phyloP scores from a whole-genome alignment of 1,140 invertebrate species.

The Drosophila subobscura region DNA sequence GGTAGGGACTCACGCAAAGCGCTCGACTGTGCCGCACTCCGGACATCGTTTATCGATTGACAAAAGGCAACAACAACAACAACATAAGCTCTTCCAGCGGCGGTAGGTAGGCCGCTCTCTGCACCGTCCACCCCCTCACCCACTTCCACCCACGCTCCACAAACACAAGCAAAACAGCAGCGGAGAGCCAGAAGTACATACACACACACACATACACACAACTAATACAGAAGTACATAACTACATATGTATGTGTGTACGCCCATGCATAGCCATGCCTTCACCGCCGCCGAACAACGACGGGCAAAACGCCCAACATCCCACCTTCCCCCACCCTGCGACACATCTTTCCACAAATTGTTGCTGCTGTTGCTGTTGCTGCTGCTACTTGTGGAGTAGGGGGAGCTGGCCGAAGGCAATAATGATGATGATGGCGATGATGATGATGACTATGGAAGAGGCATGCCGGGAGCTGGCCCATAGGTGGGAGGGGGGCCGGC shows the following conservation, averaged over 20 bases:
- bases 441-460: slow-evolving; percentile 42
- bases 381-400: slow-evolving; percentile 31
- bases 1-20: slow-evolving; percentile 62
- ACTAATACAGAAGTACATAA: slow-evolving; percentile 30
- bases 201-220: slow-evolving; percentile 16
- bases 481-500: slow-evolving; percentile 29
- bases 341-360: slow-evolving; percentile 28
- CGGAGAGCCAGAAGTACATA: slow-evolving; percentile 6
- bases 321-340: slow-evolving; percentile 31
- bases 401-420: slow-evolving; percentile 21
- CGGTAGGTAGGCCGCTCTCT: slow-evolving; percentile 60
- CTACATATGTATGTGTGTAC: background rate
- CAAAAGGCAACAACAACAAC: slow-evolving; percentile 65
- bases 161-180: slow-evolving; percentile 22
- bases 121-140: slow-evolving; percentile 9
- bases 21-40: slow-evolving; percentile 66
- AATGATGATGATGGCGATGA: slow-evolving; percentile 36
- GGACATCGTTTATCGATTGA: slow-evolving; percentile 80
- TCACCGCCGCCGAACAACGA: slow-evolving; percentile 45
- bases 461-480: slow-evolving; percentile 39
- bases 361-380: slow-evolving; percentile 49
- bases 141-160: slow-evolving; percentile 8
- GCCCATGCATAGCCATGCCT: slow-evolving; percentile 39
- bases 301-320: slow-evolving; percentile 42
- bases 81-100: slow-evolving; percentile 40